Evolutionary conservation across 2,113 vertebrate species (phyloP).

Genomic region (Lynx canadensis): DNA sequence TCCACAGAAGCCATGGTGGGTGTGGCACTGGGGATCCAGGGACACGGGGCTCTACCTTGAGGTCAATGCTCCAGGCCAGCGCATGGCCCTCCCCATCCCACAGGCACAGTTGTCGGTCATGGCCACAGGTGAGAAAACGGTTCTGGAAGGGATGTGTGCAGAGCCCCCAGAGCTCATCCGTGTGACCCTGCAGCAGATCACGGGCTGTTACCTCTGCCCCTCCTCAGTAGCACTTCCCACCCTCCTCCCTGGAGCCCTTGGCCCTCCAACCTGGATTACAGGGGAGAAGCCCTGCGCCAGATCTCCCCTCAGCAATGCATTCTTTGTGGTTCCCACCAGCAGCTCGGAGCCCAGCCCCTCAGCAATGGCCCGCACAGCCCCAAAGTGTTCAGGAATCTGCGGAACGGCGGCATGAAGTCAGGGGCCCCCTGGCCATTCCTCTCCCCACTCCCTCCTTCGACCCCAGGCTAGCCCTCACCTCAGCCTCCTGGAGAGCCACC

Average conservation of each 20-base stretch:
- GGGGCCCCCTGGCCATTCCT: not conserved
- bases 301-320: conserved; percentile 91
- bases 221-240: not conserved
- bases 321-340: conserved; percentile 93
- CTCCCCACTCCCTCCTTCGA: not conserved
- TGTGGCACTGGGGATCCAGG: not conserved
- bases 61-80: conserved; percentile 90
- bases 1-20: not conserved
- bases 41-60: conserved; percentile 87
- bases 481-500: conserved; percentile 90
- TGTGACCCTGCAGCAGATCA: conserved; percentile 88
- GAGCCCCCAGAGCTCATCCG: conserved; percentile 95
- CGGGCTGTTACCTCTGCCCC: not conserved
- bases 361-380: conserved; percentile 92
- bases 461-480: conserved; percentile 85
- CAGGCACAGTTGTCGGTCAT: conserved; percentile 93
- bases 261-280: conserved; percentile 89
- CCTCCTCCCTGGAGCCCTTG: not conserved
- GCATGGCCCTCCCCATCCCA: conserved; percentile 91
- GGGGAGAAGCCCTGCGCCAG: conserved; percentile 91
- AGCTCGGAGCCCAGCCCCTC: conserved; percentile 90
- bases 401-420: not conserved
- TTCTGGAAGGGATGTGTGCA: conserved; percentile 92
- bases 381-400: conserved; percentile 92
- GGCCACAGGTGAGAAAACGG: conserved; percentile 92